Percentiles rank a stretch among this genome's conserved stretches.
Conservation (phyloP, 1,140 invertebrate species). For the Brachionus rubens region DNA sequence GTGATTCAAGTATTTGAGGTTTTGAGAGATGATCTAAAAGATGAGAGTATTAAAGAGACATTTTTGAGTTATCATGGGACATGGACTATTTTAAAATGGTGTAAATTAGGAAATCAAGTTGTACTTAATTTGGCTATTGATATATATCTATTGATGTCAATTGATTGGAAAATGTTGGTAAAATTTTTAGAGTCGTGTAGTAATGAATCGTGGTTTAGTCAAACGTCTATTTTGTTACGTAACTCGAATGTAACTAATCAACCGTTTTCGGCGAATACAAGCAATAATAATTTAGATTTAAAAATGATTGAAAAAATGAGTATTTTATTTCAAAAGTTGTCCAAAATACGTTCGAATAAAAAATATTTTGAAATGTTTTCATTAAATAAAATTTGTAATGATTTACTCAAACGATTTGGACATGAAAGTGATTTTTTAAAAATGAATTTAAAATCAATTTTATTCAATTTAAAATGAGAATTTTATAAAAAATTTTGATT, state of each 20-base stretch:
- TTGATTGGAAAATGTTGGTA: conserved; percentile 54
- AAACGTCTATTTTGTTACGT: conserved; percentile 55
- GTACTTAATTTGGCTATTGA: conserved; percentile 51
- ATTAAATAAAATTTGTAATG: conserved; percentile 56
- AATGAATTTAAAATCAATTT: conserved; percentile 58
- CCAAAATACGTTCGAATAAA: conserved; percentile 57
- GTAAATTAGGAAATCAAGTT: conserved; percentile 59
- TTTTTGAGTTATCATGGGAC: conserved; percentile 58
- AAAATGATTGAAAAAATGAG: conserved; percentile 57
- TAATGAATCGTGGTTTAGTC: conserved; percentile 57
- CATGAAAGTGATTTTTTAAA: conserved; percentile 56
- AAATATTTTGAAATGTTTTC: conserved; percentile 59
- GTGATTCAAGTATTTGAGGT: conserved; percentile 59
- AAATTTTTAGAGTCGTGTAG: conserved; percentile 57
- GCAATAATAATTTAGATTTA: conserved; percentile 49
- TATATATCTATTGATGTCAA: conserved; percentile 57
- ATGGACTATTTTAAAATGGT: conserved; percentile 53
- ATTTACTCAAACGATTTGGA: conserved; percentile 53
- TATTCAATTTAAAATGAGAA: conserved; percentile 52
- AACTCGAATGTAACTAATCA: conserved; percentile 49
- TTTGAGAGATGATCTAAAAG: conserved; percentile 56
- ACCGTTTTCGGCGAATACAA: background rate
- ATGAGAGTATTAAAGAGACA: conserved; percentile 54
- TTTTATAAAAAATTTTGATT: too few relatives aligned
- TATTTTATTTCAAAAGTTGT: conserved; percentile 59